Base-by-base conservation (phyloP, 2,888 invertebrate genomes). In the Drosophila suboccidentalis region DNA sequence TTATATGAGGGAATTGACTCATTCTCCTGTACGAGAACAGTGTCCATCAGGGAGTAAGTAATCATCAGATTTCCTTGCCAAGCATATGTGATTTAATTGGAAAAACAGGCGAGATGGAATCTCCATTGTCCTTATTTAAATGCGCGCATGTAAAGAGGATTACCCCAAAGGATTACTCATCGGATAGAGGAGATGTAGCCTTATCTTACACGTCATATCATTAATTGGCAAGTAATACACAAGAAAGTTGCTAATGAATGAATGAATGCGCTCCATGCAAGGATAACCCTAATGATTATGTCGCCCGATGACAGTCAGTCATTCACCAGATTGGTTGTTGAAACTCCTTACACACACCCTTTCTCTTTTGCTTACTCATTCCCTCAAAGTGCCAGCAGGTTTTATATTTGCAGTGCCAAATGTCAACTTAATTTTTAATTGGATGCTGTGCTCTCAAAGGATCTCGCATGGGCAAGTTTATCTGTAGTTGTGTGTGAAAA, bases 391-490 rank as follows among this genome's bases (percentile, higher is more conserved):
- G 5, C n/a, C 44, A 36, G 36, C 51, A 46, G 26, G 51, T 47
- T 51, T 44, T 50, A 26, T 70, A 50, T 60, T 59, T 60, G 50
- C 60, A 29, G 22, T 54, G 46, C 32, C 58, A 68, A 67, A 75
- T 66, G 63, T 58, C 67, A 78, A 62, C 65, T 60, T 70, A 63
- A 57, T 55, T 77, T 80, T 80, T 77, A 80, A 80, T 80, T 80
- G 80, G 78, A 63, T 22, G 51, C 69, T 60, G 39, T 34, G 59
- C 53, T 62, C 57, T 65, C 39, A 59, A 26, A 49, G 55, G 29
- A 46, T 44, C 41, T 49, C 55, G 32, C 34, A 61, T 43, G 34
- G 43, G n/a, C 29, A 63, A 67, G 46, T 36, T 57, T 61, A 43
- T 43, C 73, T 47, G 68, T 66, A 81, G 69, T 72, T 76, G 4